These are phyloP conservation scores for Lypha dubia DNA, from an alignment of 2,888 invertebrate genomes.

Conservation along the genomic window DNA sequence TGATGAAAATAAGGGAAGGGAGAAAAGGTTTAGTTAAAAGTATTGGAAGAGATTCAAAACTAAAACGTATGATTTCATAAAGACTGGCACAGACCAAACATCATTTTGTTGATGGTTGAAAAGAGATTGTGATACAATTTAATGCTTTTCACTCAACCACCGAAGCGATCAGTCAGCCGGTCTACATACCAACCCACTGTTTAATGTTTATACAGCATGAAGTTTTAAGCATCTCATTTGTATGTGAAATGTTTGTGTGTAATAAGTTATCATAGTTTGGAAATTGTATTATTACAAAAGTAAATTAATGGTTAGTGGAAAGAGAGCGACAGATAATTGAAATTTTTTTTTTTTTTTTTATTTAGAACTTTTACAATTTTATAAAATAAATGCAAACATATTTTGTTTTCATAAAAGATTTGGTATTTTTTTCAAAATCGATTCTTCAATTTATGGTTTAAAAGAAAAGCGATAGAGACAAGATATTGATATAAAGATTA, in stretches of 20 bases:
- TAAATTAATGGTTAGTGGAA: too few species aligned
- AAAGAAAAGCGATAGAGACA: too few species aligned
- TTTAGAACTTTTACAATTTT: too few species aligned
- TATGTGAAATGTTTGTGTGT: not conserved
- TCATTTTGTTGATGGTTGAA: slow-evolving; percentile 43
- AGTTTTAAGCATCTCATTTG: slow-evolving; percentile 13
- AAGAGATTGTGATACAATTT: slow-evolving; percentile 62
- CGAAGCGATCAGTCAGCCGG: slow-evolving; percentile 52
- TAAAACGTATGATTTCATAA: slow-evolving; percentile 45
- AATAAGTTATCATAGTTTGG: not conserved
- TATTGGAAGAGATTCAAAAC: slow-evolving; percentile 55
- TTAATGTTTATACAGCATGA: slow-evolving; percentile 18
- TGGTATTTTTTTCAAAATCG: too few species aligned
- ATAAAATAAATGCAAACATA: too few species aligned
- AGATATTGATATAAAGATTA: too few species aligned
- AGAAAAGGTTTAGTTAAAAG: not conserved
- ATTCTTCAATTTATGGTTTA: too few species aligned
- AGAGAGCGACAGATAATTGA: too few species aligned
- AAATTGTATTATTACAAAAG: too few species aligned
- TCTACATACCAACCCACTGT: not conserved
- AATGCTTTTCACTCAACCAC: slow-evolving; percentile 55
- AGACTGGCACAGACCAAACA: slow-evolving; percentile 66
- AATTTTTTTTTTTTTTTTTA: too few species aligned
- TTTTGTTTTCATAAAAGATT: too few species aligned
- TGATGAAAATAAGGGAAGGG: not conserved